Percentiles rank a stretch among this genome's conserved stretches.
phyloP scores from a whole-genome alignment of 1,140 invertebrate species.

The Bombus affinis region DNA sequence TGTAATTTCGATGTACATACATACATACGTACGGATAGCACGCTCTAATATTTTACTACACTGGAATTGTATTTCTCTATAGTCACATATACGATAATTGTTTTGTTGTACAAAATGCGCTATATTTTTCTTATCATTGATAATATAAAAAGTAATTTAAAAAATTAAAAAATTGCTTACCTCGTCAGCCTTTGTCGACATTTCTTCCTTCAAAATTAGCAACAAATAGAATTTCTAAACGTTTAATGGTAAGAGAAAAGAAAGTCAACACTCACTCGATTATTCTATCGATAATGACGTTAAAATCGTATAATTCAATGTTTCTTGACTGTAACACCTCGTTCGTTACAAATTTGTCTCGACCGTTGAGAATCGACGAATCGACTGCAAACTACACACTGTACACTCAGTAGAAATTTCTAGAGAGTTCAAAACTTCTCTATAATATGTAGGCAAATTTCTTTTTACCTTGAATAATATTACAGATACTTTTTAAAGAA shows the following conservation, averaged over 20 bases:
- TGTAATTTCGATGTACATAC: too few species aligned
- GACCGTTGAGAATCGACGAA: not conserved
- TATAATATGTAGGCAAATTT: not conserved
- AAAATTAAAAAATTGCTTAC: conserved; percentile 20
- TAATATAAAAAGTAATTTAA: not conserved
- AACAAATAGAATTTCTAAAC: not conserved
- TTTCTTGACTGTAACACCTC: not conserved
- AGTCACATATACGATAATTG: not conserved
- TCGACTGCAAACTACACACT: not conserved
- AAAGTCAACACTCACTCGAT: not conserved
- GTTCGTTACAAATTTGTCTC: not conserved
- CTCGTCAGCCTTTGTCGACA: conserved; percentile 48
- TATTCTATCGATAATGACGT: not conserved
- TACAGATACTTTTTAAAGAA: not conserved
- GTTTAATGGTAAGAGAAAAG: not conserved
- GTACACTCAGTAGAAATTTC: conserved; percentile 28
- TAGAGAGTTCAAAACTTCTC: conserved; percentile 1
- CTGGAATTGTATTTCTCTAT: not conserved
- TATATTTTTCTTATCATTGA: conserved; percentile 5
- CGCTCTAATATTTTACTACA: not conserved
- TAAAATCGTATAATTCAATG: not conserved
- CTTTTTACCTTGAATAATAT: not conserved
- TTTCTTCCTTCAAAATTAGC: conserved; percentile 1
- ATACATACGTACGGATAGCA: too few species aligned
- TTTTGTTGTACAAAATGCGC: not conserved